Conservation (phyloP, 2,113 vertebrate genomes). For the Oreochromis niloticus region DNA sequence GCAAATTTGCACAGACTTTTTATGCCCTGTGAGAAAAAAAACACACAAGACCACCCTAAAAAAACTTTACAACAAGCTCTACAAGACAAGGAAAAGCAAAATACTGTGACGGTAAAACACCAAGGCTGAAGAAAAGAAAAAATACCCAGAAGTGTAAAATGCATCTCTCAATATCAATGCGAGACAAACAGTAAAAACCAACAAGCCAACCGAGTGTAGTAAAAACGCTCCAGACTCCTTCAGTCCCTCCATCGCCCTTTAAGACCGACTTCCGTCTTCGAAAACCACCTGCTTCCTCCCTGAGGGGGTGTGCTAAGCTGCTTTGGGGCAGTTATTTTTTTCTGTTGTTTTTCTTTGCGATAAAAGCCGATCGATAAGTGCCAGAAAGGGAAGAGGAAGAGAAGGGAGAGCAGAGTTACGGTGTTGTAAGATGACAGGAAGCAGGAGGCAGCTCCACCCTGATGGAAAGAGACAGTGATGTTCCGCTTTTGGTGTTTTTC, state of each 20-base stretch:
- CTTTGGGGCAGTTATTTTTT: background rate
- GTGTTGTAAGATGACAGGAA: slow-evolving; percentile 43
- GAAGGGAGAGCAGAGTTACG: background rate
- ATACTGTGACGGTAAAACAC: background rate
- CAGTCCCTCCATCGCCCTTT: background rate
- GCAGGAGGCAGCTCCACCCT: slow-evolving; percentile 29
- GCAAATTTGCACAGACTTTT: background rate
- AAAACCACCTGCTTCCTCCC: slow-evolving; percentile 28
- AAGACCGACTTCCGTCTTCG: background rate
- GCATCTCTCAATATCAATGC: background rate
- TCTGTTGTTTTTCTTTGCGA: background rate
- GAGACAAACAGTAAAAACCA: background rate
- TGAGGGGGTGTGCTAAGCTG: slow-evolving; percentile 9
- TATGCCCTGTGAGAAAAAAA: background rate
- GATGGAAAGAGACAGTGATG: background rate
- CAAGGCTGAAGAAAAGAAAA: background rate
- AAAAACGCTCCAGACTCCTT: background rate
- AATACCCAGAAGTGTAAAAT: background rate
- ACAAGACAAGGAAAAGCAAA: background rate
- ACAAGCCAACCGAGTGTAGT: background rate
- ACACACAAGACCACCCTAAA: background rate
- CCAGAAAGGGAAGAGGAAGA: slow-evolving; percentile 8
- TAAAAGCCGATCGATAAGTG: background rate
- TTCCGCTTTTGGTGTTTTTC: background rate
- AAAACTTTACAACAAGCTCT: background rate